phyloP scores from a whole-genome alignment of 2,797 vertebrate species.

The Myotis pilosus region DNA sequence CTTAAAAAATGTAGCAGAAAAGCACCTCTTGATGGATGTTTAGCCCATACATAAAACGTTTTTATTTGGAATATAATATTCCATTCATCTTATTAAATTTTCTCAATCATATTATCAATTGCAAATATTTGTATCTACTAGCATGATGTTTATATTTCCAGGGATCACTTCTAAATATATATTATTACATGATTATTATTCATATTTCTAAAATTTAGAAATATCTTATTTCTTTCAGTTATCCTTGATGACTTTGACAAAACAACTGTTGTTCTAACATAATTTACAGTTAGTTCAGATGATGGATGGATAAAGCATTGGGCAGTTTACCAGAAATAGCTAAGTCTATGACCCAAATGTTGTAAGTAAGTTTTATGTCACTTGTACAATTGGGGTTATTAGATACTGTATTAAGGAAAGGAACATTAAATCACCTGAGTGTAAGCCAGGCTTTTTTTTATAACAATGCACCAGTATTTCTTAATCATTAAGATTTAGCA shows the following conservation, averaged over 20 bases:
- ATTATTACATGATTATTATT: neutral
- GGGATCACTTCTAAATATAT: neutral
- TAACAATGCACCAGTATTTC: neutral
- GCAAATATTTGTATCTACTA: neutral
- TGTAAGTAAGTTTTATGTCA: neutral
- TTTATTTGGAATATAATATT: neutral
- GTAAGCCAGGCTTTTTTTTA: neutral
- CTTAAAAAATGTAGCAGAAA: neutral
- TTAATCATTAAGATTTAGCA: neutral
- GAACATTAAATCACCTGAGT: neutral
- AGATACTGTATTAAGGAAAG: neutral
- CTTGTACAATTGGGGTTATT: neutral
- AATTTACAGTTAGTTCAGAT: neutral
- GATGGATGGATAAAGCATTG: neutral
- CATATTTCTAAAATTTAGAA: neutral
- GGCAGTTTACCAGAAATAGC: neutral
- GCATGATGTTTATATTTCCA: neutral
- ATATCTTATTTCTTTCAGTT: neutral
- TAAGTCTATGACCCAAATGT: neutral
- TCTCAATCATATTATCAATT: neutral
- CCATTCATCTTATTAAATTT: neutral
- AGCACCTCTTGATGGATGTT: neutral
- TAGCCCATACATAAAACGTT: neutral
- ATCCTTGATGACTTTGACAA: neutral
- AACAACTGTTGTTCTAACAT: slow-evolving; percentile 7